These are phyloP conservation scores for Lobophora halterata DNA, from an alignment of 2,888 invertebrate species.

Conservation along the genomic window DNA sequence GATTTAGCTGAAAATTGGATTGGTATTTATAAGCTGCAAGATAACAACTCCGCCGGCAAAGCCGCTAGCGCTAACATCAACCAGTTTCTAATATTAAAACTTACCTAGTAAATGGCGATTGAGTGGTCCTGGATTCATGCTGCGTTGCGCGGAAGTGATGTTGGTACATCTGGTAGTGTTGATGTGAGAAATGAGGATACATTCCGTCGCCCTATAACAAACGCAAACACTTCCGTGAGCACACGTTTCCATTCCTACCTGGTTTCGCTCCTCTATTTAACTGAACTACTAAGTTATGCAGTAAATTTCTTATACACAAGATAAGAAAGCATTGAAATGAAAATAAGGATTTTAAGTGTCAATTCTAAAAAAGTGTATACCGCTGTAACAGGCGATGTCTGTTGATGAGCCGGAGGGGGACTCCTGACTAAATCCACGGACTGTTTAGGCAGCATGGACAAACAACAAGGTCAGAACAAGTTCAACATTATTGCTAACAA, in stretches of 20 bases:
- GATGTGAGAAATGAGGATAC: slow-evolving; percentile 76
- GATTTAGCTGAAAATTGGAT: too few relatives aligned
- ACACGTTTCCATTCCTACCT: too few relatives aligned
- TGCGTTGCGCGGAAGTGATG: slow-evolving; percentile 76
- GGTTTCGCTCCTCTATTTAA: too few relatives aligned
- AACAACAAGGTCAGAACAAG: slow-evolving; percentile 25
- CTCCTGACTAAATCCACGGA: slow-evolving; percentile 84
- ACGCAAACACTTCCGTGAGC: slow-evolving; percentile 8
- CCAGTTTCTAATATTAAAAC: slow-evolving; percentile 7
- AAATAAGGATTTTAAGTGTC: slow-evolving; percentile 5
- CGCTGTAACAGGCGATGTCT: slow-evolving; percentile 86
- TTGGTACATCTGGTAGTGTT: slow-evolving; percentile 77
- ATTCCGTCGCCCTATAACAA: slow-evolving; percentile 70
- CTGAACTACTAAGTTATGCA: too few relatives aligned
- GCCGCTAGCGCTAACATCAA: too few relatives aligned
- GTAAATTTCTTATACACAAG: too few relatives aligned
- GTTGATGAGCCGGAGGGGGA: slow-evolving; percentile 93
- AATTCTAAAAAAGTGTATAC: slow-evolving; percentile 62
- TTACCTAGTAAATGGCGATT: slow-evolving; percentile 69
- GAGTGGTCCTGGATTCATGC: slow-evolving; percentile 65
- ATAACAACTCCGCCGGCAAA: too few relatives aligned
- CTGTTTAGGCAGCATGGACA: slow-evolving; percentile 79
- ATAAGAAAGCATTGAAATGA: too few relatives aligned
- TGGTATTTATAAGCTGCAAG: too few relatives aligned
- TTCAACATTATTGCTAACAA: too few relatives aligned